Conservation (phyloP, 2,113 vertebrate species). For the Carollia perspicillata region DNA sequence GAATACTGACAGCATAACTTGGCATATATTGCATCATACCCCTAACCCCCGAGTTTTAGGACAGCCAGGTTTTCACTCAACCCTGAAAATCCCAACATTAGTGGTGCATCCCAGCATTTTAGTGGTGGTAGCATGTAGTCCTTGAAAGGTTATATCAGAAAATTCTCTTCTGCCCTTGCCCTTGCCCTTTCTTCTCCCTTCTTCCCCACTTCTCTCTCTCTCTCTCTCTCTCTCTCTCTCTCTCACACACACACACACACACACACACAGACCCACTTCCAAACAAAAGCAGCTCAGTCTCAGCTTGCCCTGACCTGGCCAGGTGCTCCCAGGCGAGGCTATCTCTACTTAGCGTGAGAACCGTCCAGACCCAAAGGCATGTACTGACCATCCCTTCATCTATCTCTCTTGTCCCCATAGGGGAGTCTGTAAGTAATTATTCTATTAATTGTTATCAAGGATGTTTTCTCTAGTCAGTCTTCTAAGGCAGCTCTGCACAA, state of each 20-base stretch:
- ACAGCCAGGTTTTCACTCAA: background rate
- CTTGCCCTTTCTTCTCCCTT: background rate
- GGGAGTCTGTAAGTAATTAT: background rate
- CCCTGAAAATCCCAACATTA: background rate
- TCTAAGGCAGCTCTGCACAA: background rate
- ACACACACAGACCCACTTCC: background rate
- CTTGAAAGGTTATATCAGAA: background rate
- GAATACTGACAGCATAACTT: background rate
- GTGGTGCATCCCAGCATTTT: no score
- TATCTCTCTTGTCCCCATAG: background rate
- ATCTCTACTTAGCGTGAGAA: background rate
- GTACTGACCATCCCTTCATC: background rate
- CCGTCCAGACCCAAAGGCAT: background rate
- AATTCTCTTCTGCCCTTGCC: background rate
- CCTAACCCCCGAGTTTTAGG: background rate
- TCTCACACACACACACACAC: no score
- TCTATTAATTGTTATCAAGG: background rate
- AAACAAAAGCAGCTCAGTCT: background rate
- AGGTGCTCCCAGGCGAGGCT: background rate
- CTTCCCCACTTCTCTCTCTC: no score
- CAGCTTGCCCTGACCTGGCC: background rate
- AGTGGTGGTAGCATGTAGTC: background rate
- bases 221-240: background rate
- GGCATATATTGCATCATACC: background rate
- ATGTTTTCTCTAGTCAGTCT: background rate